phyloP scores from a whole-genome alignment of 2,888 invertebrate genomes.

The Agrochola circellaris region DNA sequence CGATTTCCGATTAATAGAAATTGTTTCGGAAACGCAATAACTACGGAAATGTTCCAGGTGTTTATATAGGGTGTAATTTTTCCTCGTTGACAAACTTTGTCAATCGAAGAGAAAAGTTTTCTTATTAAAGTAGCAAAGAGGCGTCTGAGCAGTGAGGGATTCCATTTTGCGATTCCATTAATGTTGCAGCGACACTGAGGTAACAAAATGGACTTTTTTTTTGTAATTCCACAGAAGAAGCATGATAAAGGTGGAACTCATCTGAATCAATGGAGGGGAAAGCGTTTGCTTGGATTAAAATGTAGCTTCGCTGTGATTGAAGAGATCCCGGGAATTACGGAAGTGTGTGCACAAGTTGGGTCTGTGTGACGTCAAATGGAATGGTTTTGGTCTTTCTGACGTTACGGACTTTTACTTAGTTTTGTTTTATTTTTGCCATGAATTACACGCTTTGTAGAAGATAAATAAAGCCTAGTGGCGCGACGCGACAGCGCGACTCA shows the following conservation, averaged over 20 bases:
- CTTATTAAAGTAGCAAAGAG: conserved; percentile 76
- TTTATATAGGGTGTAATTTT: conserved; percentile 67
- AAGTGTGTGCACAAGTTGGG: conserved; percentile 4
- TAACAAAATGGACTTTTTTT: conserved; percentile 43
- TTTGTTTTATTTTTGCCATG: no score
- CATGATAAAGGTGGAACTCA: conserved; percentile 42
- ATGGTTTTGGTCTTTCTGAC: background rate
- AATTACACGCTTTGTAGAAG: background rate
- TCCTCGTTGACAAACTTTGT: conserved; percentile 74
- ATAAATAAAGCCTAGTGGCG: background rate
- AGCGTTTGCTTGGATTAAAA: conserved; percentile 44
- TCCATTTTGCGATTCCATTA: conserved; percentile 71
- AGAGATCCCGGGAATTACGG: conserved; percentile 17
- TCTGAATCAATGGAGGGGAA: conserved; percentile 43
- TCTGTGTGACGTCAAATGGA: conserved; percentile 24
- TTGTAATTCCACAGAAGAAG: conserved; percentile 32
- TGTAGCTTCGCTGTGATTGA: conserved; percentile 38
- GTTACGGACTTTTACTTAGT: background rate
- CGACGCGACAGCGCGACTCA: no score
- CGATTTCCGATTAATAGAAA: conserved; percentile 52
- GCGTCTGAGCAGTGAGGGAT: conserved; percentile 56
- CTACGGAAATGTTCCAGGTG: conserved; percentile 60
- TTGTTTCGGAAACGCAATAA: conserved; percentile 47
- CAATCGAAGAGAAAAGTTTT: conserved; percentile 79
- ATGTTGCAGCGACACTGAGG: conserved; percentile 63